Base-by-base conservation (phyloP, 2,888 invertebrate species). In the Chouioia cunea region DNA sequence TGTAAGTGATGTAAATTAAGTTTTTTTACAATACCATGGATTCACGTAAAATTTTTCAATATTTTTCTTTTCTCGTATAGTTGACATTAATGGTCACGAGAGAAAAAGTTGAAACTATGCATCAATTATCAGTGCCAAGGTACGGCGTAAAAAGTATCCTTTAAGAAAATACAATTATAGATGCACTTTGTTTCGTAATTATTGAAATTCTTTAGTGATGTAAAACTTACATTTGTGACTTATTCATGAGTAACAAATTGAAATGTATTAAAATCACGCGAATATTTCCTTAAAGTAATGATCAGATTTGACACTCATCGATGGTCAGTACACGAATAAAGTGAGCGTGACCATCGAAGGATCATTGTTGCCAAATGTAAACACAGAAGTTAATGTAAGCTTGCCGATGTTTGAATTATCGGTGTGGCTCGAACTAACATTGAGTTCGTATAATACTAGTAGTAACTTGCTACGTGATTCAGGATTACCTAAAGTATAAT, bases 51-150 rank as follows among this genome's bases (percentile, higher is more conserved):
- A 36, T 58, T 48, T 68, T 16, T 47, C 48, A 52, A 22, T 57
- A 58, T 58, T 1, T 63, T 50, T 56, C 36, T 27, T 27, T 6
- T 60, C 36, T 36, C n/a, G 43, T 52, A n/a, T 76, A 87, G 87
- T 47, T 88, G 4, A 88, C 90, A 10, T 88, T 94, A 74, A 90
- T 93, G 86, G 87, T 90, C 78, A 92, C 91, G 79, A 90, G 89
- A 74, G 93, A 93, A 77, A 91, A 89, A 79, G 88, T 90, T 46
- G 87, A 88, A 56, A 84, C 88, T 20, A 86, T 88, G 59, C 90
- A 91, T 78, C 90, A 91, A 78, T 87, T 93, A 0, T 90, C 90
- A 3, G 86, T 93, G 66, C 87, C 89, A 2, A 87, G 87, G 0
- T 86, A 86, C 48, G 84, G 88, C 77, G 82, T 86, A 2, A 89